Conservation (phyloP, 2,888 invertebrate species). For the Aleiodes leptofemur region DNA sequence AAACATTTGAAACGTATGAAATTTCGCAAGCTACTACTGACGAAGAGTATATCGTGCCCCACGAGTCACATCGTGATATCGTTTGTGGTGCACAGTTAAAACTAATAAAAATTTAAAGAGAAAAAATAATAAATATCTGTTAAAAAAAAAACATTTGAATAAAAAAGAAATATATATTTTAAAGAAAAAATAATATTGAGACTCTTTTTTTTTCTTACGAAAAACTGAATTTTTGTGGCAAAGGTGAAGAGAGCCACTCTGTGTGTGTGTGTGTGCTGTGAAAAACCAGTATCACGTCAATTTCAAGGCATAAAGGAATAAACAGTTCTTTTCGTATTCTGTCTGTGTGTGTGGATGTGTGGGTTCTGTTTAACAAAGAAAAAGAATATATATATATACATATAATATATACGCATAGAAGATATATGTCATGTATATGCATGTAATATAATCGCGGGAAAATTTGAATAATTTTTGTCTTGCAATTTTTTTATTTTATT, state of each 20-base stretch:
- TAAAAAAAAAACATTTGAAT: too few species aligned
- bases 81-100: slow-evolving; percentile 39
- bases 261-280: slow-evolving; percentile 16
- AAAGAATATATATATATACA: not conserved
- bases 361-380: not conserved
- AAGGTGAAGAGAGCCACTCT: slow-evolving; percentile 47
- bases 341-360: not conserved
- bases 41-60: slow-evolving; percentile 44
- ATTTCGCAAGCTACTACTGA: slow-evolving; percentile 50
- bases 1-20: slow-evolving; percentile 42
- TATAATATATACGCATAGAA: too few species aligned
- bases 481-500: slow-evolving; percentile 15
- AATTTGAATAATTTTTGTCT: too few species aligned
- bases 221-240: not conserved
- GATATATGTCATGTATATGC: not conserved
- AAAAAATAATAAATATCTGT: not conserved
- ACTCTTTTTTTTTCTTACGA: too few species aligned
- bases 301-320: slow-evolving; percentile 1
- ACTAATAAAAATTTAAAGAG: not conserved
- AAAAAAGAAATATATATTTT: too few species aligned
- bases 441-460: too few species aligned
- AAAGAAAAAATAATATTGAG: too few species aligned
- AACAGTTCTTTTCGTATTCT: slow-evolving; percentile 1
- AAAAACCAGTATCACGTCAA: slow-evolving; percentile 42
- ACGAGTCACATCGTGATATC: slow-evolving; percentile 45